Evolutionary conservation across 2,113 vertebrate species (phyloP).

Genomic region (Lanius collurio): DNA sequence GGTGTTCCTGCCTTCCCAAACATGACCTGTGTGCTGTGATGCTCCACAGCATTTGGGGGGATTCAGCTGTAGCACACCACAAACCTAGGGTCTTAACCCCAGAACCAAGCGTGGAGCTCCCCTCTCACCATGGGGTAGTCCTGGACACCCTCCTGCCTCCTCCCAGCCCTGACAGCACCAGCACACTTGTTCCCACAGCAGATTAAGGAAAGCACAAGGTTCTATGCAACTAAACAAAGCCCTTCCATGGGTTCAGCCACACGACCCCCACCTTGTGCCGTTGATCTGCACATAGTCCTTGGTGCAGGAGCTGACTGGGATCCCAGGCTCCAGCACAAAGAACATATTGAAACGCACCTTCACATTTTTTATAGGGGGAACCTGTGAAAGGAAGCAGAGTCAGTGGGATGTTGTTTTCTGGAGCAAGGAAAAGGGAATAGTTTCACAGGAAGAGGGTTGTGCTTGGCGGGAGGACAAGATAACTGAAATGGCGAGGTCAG

Average conservation of each 20-base stretch:
- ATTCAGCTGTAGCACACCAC: background rate
- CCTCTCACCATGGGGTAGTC: background rate
- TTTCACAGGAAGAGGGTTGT: background rate
- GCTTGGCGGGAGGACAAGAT: accelerated
- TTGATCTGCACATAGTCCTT: conserved; percentile 89
- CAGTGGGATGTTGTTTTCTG: accelerated
- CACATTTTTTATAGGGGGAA: conserved; percentile 73
- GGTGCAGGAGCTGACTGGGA: conserved; percentile 53
- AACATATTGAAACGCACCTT: conserved; percentile 87
- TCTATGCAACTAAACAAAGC: accelerated
- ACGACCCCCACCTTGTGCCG: conserved; percentile 74
- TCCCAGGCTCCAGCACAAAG: conserved; percentile 72
- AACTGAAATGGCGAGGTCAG: background rate
- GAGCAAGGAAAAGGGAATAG: background rate
- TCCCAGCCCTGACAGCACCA: background rate
- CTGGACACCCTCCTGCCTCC: background rate
- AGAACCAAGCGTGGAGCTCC: background rate
- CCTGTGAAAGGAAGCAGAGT: conserved; percentile 69
- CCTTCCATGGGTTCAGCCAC: background rate
- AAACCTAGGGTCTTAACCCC: background rate
- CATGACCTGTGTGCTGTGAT: accelerated
- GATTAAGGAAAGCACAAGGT: background rate
- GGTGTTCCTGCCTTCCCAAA: background rate
- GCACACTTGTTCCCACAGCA: background rate
- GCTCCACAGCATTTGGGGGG: background rate